These are phyloP conservation scores for Bos javanicus DNA, from an alignment of 2,113 vertebrate genomes.

Conservation along the genomic window DNA sequence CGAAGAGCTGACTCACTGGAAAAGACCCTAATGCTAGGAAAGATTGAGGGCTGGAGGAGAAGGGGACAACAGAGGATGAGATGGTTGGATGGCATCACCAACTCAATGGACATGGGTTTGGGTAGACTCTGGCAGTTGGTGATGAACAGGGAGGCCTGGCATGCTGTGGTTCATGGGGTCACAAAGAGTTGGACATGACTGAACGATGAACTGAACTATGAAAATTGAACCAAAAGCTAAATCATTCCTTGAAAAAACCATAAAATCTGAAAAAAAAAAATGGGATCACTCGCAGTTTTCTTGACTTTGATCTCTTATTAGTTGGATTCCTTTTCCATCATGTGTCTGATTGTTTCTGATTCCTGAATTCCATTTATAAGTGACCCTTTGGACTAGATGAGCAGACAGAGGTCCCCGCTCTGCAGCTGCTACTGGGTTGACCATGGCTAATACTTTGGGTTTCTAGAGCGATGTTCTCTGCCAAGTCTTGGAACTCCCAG, in stretches of 20 bases:
- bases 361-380: constrained; percentile 15
- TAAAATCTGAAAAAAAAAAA: not conserved
- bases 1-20: not conserved
- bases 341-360: not conserved
- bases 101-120: not conserved
- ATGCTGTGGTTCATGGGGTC: not conserved
- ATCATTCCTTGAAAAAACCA: not conserved
- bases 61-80: not conserved
- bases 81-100: not conserved
- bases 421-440: not conserved
- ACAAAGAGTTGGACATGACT: not conserved
- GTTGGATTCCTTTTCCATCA: not conserved
- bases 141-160: not conserved
- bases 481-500: not conserved
- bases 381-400: not conserved
- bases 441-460: not conserved
- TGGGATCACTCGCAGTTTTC: not conserved
- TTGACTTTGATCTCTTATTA: not conserved
- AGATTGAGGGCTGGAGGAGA: not conserved
- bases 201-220: not conserved
- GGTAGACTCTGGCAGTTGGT: not conserved
- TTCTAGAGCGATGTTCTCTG: not conserved
- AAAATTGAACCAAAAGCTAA: not conserved
- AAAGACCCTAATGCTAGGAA: not conserved
- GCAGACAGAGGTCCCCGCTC: not conserved